Base-by-base conservation (phyloP, 2,888 invertebrate species). In the Eurytoma adleriae region DNA sequence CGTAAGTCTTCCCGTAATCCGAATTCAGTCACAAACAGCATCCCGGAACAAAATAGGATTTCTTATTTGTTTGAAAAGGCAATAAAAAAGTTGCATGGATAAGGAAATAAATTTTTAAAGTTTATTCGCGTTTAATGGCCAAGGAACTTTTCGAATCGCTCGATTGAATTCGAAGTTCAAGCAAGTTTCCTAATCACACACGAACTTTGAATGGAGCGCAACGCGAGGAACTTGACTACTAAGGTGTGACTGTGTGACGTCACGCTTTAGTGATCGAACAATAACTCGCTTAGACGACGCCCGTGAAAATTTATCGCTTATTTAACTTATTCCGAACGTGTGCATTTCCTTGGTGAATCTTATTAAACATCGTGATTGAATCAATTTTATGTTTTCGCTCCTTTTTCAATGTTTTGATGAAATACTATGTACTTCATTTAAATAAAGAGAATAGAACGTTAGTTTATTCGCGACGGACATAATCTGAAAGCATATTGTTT, bases 161-260 rank as follows among this genome's bases (percentile, higher is more conserved):
- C 64, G 74, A 79, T 79, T 73, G 73, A 69, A 79, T 74, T 69
- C 74, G n/a, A 74, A 79, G 74, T 79, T 79, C 14, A 64, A 69
- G 30, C 64, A 79, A 79, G 69, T 74, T 79, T 79, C 57, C 64
- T 74, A 74, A 79, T 79, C 79, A 66, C 74, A 66, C 74, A 20
- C 74, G n/a, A 79, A 74, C 56, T 74, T 69, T 62, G 57, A 57
- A 64, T 50, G 27, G 52, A 20, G 57, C 12, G 40, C 10, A 40
- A 57, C 72, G 59, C 52, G 56, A 24, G 54, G 3, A 61, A 56
- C 66, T 57, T 52, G 73, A 73, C 69, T 61, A 20, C 67, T 66
- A 64, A 77, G 64, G 64, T 70, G 77, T 64, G 77, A 71, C 64
- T 18, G n/a, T 3, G 30, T 16, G 48, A 50, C 78, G 72, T 73